These are phyloP conservation scores for Cephus nigrinus DNA, from an alignment of 2,888 invertebrate genomes.

Conservation along the genomic window DNA sequence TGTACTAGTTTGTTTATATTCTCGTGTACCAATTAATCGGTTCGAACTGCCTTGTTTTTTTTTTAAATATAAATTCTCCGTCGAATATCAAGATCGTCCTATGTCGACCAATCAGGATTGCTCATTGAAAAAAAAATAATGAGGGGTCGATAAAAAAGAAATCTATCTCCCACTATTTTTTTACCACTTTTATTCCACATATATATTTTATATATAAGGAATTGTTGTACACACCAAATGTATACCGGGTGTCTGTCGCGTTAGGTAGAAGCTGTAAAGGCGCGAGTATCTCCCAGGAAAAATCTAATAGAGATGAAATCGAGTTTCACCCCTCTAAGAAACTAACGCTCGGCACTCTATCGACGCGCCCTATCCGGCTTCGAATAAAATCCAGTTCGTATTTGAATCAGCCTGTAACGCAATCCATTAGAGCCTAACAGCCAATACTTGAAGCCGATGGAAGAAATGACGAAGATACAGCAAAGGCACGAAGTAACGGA, in stretches of 20 bases:
- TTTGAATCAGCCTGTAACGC: constrained; percentile 64
- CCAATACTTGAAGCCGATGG: constrained; percentile 53
- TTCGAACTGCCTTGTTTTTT: constrained; percentile 13
- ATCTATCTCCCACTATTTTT: no score
- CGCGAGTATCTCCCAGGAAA: constrained; percentile 39
- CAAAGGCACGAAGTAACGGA: constrained; percentile 18
- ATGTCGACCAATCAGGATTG: no score
- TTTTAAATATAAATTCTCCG: no score
- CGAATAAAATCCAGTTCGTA: constrained; percentile 64
- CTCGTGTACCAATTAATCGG: constrained; percentile 58
- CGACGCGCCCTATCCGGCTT: constrained; percentile 31
- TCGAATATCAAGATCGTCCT: no score
- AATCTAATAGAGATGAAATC: constrained; percentile 63
- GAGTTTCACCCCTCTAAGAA: constrained; percentile 55
- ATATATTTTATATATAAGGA: no score
- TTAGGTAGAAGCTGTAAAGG: background rate
- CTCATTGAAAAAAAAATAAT: no score
- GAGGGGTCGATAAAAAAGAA: no score
- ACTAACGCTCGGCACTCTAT: constrained; percentile 41
- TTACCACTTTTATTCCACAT: no score
- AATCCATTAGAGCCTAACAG: constrained; percentile 65
- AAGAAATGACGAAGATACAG: constrained; percentile 24
- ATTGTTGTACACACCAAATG: no score
- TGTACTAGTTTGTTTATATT: constrained; percentile 51
- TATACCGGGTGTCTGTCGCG: background rate